phyloP scores from a whole-genome alignment of 53 echinoderm and acorn worm genomes.

The Echinometra lucunter region DNA sequence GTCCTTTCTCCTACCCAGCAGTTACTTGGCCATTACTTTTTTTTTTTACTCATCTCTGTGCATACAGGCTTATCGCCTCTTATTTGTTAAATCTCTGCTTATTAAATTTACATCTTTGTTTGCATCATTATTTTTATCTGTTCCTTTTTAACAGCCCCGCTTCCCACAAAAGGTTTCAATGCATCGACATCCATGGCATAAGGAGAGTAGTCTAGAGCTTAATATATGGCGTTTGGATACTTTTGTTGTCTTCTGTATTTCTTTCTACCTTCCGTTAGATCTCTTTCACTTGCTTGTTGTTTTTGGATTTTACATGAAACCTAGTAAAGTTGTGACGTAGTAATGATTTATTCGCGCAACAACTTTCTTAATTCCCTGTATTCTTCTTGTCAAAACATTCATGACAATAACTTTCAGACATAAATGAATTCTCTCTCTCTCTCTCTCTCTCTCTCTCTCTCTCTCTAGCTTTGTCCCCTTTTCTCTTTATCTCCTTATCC shows the following conservation, averaged over 20 bases:
- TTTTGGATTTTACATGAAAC: neutral
- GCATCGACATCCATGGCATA: too few species aligned
- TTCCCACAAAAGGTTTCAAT: too few species aligned
- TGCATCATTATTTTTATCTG: neutral
- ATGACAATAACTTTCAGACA: neutral
- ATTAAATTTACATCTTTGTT: neutral
- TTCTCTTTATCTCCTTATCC: neutral
- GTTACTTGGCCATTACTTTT: too few species aligned
- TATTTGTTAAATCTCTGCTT: too few species aligned
- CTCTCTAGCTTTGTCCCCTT: neutral
- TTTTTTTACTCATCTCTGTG: too few species aligned
- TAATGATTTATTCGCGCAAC: neutral
- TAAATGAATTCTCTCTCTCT: neutral
- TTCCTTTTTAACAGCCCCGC: too few species aligned
- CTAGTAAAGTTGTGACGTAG: neutral
- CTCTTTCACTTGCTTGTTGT: neutral
- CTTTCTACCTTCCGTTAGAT: neutral
- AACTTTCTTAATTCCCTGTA: neutral
- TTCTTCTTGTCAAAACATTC: neutral
- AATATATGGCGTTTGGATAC: too few species aligned
- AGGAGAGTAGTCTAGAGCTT: too few species aligned
- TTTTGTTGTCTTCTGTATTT: too few species aligned
- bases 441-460: neutral
- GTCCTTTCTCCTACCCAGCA: too few species aligned
- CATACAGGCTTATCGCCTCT: too few species aligned